Evolutionary conservation across 2,888 invertebrate species (phyloP), one percentile per base, ranked within the genome.

Genomic region (Galeopsomyia nigrocyanea): DNA sequence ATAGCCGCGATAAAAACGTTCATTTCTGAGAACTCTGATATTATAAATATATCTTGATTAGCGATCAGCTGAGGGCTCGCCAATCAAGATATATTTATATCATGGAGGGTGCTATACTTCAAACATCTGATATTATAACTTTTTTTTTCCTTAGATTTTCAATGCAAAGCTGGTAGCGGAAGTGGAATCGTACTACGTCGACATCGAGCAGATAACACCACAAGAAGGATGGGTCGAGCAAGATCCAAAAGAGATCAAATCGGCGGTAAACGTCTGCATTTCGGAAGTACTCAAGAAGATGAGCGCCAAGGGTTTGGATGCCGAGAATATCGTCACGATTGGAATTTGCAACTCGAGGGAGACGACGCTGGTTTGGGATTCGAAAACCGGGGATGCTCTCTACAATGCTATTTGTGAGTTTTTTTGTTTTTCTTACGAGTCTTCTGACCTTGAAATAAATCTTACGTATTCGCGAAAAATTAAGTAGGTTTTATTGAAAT

Each of bases 291-390:
- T 94, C 7, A 89, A 89, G 62, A 90, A 91, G 79, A 84, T 95
- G 51, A 88, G 89, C 17, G 87, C 86, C 61, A 79, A 89, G 79
- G 91, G 91, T 85, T 84, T 90, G 79, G 87, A 87, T 73, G 90
- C 90, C 57, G 88, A 88, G 3, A 91, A 95, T 80, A 93, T 98
- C 68, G 91, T 92, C 67, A 92, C 96, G 26, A 88, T 99, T 71
- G 99, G 99, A 57, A 91, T 99, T 70, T 97, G 98, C 21, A 99
- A 99, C 88, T 99, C 99, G 87, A 90, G 98, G 67, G 99, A 99
- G 89, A 98, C 99, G 0, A 97, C 97, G 0, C 90, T 99, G 78
- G 94, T 95, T 0, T 99, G 99, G 99, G 97, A 99, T 87, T 93
- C 92, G 79, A 87, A 88, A 0, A 98, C 97, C 0, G 99, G 99